phyloP scores from a whole-genome alignment of 2,888 invertebrate species.

The Clostera curtula region DNA sequence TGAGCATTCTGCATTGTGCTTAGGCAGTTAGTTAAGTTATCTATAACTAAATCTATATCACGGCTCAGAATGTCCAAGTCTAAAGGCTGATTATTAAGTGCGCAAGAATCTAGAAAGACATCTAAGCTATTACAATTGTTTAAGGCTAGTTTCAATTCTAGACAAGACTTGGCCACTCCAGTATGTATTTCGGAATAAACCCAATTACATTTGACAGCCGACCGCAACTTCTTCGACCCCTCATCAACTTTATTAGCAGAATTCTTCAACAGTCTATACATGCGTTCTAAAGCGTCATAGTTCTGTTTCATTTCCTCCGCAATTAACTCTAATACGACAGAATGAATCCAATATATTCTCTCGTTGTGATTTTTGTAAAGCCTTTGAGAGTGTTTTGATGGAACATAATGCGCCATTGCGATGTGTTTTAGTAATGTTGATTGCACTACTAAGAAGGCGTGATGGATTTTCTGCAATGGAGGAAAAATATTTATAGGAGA shows the following conservation, averaged over 20 bases:
- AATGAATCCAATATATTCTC: constrained; percentile 59
- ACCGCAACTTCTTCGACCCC: constrained; percentile 36
- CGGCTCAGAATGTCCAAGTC: constrained; percentile 46
- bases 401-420: constrained; percentile 52
- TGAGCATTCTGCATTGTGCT: constrained; percentile 50
- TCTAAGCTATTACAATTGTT: constrained; percentile 56
- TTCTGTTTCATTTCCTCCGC: constrained; percentile 42
- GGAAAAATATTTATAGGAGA: constrained; percentile 6
- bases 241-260: constrained; percentile 41
- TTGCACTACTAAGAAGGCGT: constrained; percentile 62
- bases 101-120: constrained; percentile 60
- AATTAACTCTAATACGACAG: constrained; percentile 36
- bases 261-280: constrained; percentile 59
- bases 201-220: constrained; percentile 49
- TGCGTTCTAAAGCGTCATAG: constrained; percentile 46
- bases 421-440: constrained; percentile 59
- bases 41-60: constrained; percentile 57
- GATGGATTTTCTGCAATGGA: constrained; percentile 61
- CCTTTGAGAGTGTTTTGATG: constrained; percentile 26
- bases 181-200: constrained; percentile 61
- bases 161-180: constrained; percentile 44
- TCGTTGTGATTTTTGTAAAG: constrained; percentile 61
- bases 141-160: constrained; percentile 53
- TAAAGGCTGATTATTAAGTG: constrained; percentile 48
- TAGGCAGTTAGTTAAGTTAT: constrained; percentile 48